phyloP scores from a whole-genome alignment of 2,888 invertebrate species.

The Harpagoxenus sublaevis region DNA sequence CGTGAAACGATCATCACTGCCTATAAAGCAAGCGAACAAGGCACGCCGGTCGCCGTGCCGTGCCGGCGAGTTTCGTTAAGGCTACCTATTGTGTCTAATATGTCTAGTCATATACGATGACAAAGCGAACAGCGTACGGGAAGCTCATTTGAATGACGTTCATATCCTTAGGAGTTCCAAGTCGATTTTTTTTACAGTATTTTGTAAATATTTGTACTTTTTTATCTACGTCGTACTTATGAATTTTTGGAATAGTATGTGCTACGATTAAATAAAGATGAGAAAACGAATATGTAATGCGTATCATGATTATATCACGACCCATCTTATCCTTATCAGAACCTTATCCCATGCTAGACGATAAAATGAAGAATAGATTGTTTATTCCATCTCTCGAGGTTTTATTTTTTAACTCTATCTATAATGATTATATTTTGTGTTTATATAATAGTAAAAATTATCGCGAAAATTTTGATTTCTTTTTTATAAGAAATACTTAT shows the following conservation, averaged over 20 bases:
- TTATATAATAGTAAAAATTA: not conserved
- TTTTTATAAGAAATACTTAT: not conserved
- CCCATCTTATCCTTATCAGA: not conserved
- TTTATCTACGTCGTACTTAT: slow-evolving; percentile 80
- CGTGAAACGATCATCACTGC: slow-evolving; percentile 32
- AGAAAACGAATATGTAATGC: slow-evolving; percentile 44
- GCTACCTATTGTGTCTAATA: slow-evolving; percentile 68
- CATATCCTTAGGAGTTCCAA: slow-evolving; percentile 74
- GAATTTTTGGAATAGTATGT: slow-evolving; percentile 77
- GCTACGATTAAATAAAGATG: slow-evolving; percentile 77
- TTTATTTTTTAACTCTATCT: not conserved
- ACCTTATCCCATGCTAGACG: not conserved
- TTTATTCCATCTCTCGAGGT: not conserved
- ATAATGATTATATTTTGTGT: not conserved
- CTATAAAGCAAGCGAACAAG: slow-evolving; percentile 25
- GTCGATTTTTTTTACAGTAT: slow-evolving; percentile 79
- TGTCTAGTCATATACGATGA: slow-evolving; percentile 76
- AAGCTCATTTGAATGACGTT: slow-evolving; percentile 73
- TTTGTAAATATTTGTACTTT: slow-evolving; percentile 85
- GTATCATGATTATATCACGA: not conserved
- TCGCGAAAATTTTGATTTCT: not conserved
- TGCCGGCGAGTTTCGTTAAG: slow-evolving; percentile 58
- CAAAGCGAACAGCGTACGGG: slow-evolving; percentile 68
- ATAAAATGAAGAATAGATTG: not conserved
- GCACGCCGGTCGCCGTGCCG: slow-evolving; percentile 31